These are phyloP conservation scores for Microplitis mediator DNA, from an alignment of 1,140 invertebrate genomes.

Conservation along the genomic window DNA sequence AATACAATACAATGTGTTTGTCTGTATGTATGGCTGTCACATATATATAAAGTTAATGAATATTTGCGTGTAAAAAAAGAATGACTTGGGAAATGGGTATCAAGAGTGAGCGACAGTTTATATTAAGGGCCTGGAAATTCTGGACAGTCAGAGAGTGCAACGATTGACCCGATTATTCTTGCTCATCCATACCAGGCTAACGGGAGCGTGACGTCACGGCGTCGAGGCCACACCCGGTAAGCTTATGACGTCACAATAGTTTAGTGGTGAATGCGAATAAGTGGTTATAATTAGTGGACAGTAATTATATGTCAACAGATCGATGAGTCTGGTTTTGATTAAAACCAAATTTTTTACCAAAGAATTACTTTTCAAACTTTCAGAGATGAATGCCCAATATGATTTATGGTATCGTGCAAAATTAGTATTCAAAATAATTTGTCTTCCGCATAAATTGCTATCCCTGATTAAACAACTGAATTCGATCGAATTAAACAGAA, in stretches of 20 bases:
- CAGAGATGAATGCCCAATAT: too few relatives aligned
- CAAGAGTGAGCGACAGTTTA: not conserved
- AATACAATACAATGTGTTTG: not conserved
- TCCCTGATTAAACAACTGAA: too few relatives aligned
- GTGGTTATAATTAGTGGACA: not conserved
- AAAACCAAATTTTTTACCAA: too few relatives aligned
- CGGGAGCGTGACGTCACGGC: slow-evolving; percentile 34
- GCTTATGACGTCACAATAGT: slow-evolving; percentile 5
- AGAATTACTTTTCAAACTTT: too few relatives aligned
- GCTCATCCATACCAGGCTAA: not conserved
- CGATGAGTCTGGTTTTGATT: too few relatives aligned
- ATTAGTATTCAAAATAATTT: too few relatives aligned
- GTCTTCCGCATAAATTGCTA: too few relatives aligned
- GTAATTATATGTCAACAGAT: too few relatives aligned
- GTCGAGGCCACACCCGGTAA: slow-evolving; percentile 30
- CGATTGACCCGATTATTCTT: slow-evolving; percentile 42
- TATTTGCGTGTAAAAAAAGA: too few relatives aligned
- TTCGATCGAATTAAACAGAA: too few relatives aligned
- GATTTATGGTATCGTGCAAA: too few relatives aligned
- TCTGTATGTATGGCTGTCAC: not conserved
- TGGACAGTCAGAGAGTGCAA: slow-evolving; percentile 4
- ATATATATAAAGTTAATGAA: too few relatives aligned
- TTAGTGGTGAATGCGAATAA: not conserved
- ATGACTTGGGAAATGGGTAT: not conserved
- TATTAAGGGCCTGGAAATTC: slow-evolving; percentile 9